Evolutionary conservation across 2,888 invertebrate species (phyloP).

Genomic region (Lissocephala sabroskyi): DNA sequence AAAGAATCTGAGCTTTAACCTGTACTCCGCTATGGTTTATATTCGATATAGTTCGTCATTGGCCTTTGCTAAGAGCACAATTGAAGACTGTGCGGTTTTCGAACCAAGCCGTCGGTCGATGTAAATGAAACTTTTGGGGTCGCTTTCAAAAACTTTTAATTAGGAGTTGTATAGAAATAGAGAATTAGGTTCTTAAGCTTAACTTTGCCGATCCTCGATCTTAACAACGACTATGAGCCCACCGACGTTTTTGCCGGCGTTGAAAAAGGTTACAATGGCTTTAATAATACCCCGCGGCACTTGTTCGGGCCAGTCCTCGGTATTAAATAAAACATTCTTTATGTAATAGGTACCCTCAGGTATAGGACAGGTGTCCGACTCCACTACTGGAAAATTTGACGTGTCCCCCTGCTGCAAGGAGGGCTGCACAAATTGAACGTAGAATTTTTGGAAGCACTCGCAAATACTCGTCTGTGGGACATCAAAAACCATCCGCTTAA

Average conservation of each 20-base stretch:
- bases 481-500: slow-evolving; percentile 54
- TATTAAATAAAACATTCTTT: slow-evolving; percentile 46
- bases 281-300: slow-evolving; percentile 60
- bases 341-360: slow-evolving; percentile 56
- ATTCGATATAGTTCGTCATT: no score
- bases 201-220: slow-evolving; percentile 40
- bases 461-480: slow-evolving; percentile 57
- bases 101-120: no score
- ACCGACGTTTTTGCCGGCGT: slow-evolving; percentile 42
- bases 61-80: no score
- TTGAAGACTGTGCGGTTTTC: no score
- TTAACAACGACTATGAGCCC: slow-evolving; percentile 42
- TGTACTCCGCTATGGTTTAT: no score
- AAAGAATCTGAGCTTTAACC: no score
- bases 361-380: slow-evolving; percentile 54
- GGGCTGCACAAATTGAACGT: slow-evolving; percentile 55
- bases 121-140: background rate
- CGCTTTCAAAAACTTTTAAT: slow-evolving; percentile 1
- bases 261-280: slow-evolving; percentile 50
- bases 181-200: background rate
- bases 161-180: background rate
- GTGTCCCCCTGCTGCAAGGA: slow-evolving; percentile 48
- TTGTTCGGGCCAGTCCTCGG: slow-evolving; percentile 57
- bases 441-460: slow-evolving; percentile 61
- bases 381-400: slow-evolving; percentile 53